These are phyloP conservation scores for Cepaea hortensis DNA, from an alignment of 2,888 invertebrate species.

Conservation along the genomic window DNA sequence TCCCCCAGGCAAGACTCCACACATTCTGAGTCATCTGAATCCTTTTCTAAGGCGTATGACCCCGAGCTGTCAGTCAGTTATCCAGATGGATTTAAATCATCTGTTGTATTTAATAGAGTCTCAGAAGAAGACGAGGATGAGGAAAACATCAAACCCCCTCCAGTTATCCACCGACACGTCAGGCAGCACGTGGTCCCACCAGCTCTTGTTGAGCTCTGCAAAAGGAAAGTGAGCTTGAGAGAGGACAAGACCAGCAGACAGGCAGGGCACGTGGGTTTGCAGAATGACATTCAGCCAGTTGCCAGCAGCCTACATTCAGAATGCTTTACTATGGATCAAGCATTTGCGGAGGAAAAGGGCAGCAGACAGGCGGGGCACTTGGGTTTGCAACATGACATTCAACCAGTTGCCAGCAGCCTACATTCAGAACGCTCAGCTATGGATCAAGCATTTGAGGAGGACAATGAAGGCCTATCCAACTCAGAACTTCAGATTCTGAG, in stretches of 20 bases:
- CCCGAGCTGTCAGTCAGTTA: too few species aligned
- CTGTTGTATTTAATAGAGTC: neutral
- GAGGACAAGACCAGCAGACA: neutral
- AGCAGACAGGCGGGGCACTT: neutral
- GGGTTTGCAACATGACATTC: neutral
- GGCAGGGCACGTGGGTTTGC: neutral
- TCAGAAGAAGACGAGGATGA: neutral
- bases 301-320: neutral
- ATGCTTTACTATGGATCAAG: neutral
- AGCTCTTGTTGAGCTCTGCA: constrained; percentile 20
- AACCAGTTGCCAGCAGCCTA: neutral
- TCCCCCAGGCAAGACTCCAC: constrained; percentile 14
- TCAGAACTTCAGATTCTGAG: neutral
- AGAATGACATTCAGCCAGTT: neutral
- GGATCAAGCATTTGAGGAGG: neutral
- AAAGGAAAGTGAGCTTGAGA: neutral
- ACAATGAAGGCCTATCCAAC: neutral
- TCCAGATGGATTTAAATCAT: too few species aligned
- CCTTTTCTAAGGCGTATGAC: neutral
- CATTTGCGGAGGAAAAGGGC: neutral
- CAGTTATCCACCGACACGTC: constrained; percentile 9
- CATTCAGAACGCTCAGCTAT: neutral
- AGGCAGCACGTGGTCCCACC: neutral
- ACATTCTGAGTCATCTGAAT: constrained; percentile 10
- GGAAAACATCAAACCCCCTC: constrained; percentile 32